Evolutionary conservation across 1,140 invertebrate genomes (phyloP).

Genomic region (Yoshiicerus persimilis): DNA sequence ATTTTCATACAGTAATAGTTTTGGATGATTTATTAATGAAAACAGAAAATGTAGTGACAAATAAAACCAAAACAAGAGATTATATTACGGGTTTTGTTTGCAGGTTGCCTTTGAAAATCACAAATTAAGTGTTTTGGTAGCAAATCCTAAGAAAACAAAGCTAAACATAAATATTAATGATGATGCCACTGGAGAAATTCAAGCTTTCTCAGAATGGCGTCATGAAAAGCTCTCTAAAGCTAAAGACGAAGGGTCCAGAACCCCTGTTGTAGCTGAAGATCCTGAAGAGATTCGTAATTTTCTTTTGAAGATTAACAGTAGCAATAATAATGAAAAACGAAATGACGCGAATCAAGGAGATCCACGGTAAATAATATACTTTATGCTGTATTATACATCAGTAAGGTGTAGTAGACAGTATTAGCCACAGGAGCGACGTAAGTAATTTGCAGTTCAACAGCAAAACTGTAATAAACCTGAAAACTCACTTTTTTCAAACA

Average conservation of each 20-base stretch:
- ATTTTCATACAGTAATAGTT: too few relatives aligned
- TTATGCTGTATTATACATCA: background rate
- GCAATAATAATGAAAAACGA: background rate
- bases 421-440: too few relatives aligned
- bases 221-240: background rate
- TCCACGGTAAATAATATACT: background rate
- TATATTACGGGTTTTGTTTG: background rate
- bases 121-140: constrained; percentile 66
- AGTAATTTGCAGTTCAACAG: too few relatives aligned
- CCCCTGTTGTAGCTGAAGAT: background rate
- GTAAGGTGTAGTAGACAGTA: too few relatives aligned
- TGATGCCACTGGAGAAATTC: background rate
- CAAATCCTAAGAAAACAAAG: constrained; percentile 65
- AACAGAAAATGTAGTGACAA: background rate
- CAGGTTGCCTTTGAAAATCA: constrained; percentile 69
- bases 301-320: background rate
- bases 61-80: too few relatives aligned
- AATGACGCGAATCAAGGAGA: background rate
- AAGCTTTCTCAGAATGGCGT: background rate
- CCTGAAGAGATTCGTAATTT: background rate
- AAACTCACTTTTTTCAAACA: background rate
- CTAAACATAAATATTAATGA: constrained; percentile 59
- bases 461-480: too few relatives aligned
- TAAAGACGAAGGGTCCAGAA: background rate
- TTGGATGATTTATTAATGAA: too few relatives aligned